Evolutionary conservation across 2,797 vertebrate genomes (phyloP), one percentile per base, ranked within the genome.

Genomic region (Silurus lanzhouensis): DNA sequence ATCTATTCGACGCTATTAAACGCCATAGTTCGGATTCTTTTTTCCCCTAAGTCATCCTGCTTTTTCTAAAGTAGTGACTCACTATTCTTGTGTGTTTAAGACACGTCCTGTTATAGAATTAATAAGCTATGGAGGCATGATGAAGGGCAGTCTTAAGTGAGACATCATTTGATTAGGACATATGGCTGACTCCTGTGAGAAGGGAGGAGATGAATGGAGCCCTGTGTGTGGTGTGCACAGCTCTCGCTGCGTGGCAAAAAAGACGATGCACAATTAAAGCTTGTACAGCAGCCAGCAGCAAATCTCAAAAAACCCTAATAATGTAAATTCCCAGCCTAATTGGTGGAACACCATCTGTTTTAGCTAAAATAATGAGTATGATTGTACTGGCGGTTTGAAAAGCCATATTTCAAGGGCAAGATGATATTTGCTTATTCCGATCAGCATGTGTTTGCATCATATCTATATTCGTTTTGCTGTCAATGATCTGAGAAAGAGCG

Each of bases 321-420:
- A 93, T 93, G 91, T 94, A 93, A 93, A 93, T 94, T 91, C 89
- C 85, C 86, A 66, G 68, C 66, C 91, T 95, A 95, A 95, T 93
- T 95, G 92, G 92, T 90, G 85, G 91, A 88, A 91, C 91, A 92
- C 92, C 94, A 95, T 94, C 94, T 95, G 94, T 93, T 94, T 93
- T 84, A 91, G 92, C 92, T 90, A 92, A 91, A 95, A 92, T 93
- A 94, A 94, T 93, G 92, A 94, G 89, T 90, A 86, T 82, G 83
- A 82, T 81, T 88, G 83, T 88, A 93, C 92, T 92, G 87, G 87
- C 88, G 89, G 92, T 90, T 86, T 86, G 85, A 88, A n/a, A 89
- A 85, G 89, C 87, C 92, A 82, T 71, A 63, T 88, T 57, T 84
- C 15, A 38, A 87, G 83, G 25, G 76, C 61, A 68, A 74, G 38